Conservation (phyloP, 2,888 invertebrate genomes). For the Nasonia oneida region DNA sequence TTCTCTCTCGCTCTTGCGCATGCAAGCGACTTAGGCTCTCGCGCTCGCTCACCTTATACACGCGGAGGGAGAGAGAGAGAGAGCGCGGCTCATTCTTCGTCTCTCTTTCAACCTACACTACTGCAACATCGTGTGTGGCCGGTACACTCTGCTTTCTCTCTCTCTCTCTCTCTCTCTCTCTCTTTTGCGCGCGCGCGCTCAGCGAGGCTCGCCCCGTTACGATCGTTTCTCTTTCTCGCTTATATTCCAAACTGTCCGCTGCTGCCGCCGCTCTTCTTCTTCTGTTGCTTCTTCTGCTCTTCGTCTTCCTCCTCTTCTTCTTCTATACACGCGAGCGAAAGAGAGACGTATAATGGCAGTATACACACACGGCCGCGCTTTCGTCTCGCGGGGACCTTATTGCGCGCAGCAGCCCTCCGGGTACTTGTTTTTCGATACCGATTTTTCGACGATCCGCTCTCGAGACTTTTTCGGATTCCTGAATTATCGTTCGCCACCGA, state of each 20-base stretch:
- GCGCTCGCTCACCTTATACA: slow-evolving; percentile 3
- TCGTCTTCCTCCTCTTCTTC: slow-evolving; percentile 42
- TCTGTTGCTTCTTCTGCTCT: slow-evolving; percentile 27
- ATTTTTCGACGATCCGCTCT: slow-evolving; percentile 4
- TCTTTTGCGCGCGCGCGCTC: neutral
- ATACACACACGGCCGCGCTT: neutral
- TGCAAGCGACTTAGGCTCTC: slow-evolving; percentile 15
- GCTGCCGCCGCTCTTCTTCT: neutral
- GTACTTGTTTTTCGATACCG: slow-evolving; percentile 6
- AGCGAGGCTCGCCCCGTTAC: slow-evolving; percentile 50
- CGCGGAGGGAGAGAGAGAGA: neutral
- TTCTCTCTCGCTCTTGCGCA: slow-evolving; percentile 20
- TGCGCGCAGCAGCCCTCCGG: neutral
- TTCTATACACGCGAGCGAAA: slow-evolving; percentile 49
- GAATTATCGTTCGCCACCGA: no score
- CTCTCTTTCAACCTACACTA: slow-evolving; percentile 59
- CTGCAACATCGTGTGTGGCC: slow-evolving; percentile 61
- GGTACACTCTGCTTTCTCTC: slow-evolving; percentile 40
- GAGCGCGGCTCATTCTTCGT: slow-evolving; percentile 18
- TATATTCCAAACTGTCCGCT: slow-evolving; percentile 52
- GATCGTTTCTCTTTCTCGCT: slow-evolving; percentile 60
- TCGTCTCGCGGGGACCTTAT: neutral
- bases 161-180: slow-evolving; percentile 23
- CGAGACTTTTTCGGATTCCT: neutral
- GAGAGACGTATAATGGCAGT: neutral